Base-by-base conservation (phyloP, 1,140 invertebrate species). In the Chironomus tepperi region DNA sequence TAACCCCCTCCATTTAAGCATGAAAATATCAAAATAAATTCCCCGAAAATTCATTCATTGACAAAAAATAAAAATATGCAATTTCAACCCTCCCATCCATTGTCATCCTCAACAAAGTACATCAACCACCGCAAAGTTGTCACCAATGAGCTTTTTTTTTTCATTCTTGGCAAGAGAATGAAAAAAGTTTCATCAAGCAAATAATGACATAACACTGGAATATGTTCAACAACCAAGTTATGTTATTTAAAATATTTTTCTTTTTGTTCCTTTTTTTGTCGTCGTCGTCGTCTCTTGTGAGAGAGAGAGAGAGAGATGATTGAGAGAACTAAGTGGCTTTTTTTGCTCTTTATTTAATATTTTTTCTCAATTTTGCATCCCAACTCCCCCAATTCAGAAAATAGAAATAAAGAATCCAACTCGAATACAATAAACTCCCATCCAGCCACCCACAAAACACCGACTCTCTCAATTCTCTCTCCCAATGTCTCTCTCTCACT, bases 171-270 rank as follows among this genome's bases (percentile, higher is more conserved):
- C 10, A 57, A 10, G 47, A 19, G 18, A 7, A 67, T 18, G 18
- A 16, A 67, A 67, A 57, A 57, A 57, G 16, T 70, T 19, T 70
- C 18, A 70, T 70, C 65, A 70, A 70, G 19, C 65, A 70, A 70
- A 70, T 70, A 70, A 70, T 70, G 65, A 70, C 65, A 70, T 70
- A 70, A 70, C 65, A 70, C 16, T 9, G 47, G 18, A 70, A 67
- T 10, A 70, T 19, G 65, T 70, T 21, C 65, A 70, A 18, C 65
- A 70, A 70, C 65, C n/a, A 12, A 57, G n/a, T n/a, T 57, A 57
- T 57, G 12, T 57, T n/a, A 57, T 57, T n/a, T n/a, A 57, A 57
- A 70, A 67, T 12, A 67, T 18, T 18, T 9, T 70, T 7, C 2
- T 12, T 57, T n/a, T 57, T 1, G 1, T 57, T 7, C n/a, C 7